Conservation (phyloP, 2,797 vertebrate genomes). For the Triplophysa yarkandensis region DNA sequence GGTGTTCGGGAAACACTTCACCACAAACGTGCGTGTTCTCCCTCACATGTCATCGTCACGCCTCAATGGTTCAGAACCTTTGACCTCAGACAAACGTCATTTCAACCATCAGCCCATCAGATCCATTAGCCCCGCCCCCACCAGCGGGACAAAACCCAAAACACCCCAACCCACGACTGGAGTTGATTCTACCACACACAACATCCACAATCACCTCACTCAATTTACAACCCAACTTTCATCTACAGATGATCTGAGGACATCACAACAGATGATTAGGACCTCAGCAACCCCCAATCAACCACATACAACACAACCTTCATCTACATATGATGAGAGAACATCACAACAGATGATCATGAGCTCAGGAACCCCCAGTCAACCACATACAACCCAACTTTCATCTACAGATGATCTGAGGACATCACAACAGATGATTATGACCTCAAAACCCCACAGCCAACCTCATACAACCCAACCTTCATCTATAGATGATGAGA, state of each 20-base stretch:
- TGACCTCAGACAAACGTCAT: constrained; percentile 75
- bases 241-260: constrained; percentile 10
- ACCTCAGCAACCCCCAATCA: no score
- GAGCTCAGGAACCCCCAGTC: no score
- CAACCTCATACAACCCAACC: no score
- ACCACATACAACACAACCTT: no score
- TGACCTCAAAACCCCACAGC: no score
- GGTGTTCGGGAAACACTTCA: constrained; percentile 85
- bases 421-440: no score
- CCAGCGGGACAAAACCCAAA: constrained; percentile 23
- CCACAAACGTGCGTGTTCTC: constrained; percentile 67
- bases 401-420: no score
- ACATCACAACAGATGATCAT: no score
- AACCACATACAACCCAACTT: no score
- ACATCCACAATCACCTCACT: constrained; percentile 30
- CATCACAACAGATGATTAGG: neutral
- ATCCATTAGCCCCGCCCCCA: constrained; percentile 17
- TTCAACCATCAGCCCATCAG: constrained; percentile 62
- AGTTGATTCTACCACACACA: constrained; percentile 5
- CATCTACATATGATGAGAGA: no score
- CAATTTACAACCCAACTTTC: neutral
- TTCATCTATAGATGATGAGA: no score
- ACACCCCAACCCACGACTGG: constrained; percentile 12
- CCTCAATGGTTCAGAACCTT: constrained; percentile 67
- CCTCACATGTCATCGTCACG: constrained; percentile 70